Percentiles rank a stretch among this genome's conserved stretches.
phyloP scores from a whole-genome alignment of 2,113 vertebrate species.

The Datnioides undecimradiatus region DNA sequence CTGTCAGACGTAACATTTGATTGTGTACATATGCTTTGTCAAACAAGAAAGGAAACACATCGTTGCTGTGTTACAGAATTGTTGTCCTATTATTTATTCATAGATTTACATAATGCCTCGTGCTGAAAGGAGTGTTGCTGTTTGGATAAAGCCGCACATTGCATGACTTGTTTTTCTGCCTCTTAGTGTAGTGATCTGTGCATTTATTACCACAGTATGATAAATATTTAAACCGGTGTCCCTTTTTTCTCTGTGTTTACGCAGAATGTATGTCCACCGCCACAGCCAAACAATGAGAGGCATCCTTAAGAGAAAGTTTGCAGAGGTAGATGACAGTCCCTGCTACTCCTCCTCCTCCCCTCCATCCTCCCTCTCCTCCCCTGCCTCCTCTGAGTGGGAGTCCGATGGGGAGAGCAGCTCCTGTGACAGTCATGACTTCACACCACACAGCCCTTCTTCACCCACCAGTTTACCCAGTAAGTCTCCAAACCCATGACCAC shows the following conservation, averaged over 20 bases:
- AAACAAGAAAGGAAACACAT: neutral
- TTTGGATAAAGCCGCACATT: neutral
- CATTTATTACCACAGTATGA: neutral
- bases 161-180: neutral
- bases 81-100: conserved; percentile 8
- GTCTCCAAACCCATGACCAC: conserved; percentile 60
- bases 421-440: conserved; percentile 62
- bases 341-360: conserved; percentile 85
- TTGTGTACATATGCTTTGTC: conserved; percentile 25
- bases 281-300: conserved; percentile 86
- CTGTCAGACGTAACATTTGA: conserved; percentile 25
- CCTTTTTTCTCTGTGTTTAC: conserved; percentile 32
- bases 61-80: neutral
- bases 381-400: conserved; percentile 85
- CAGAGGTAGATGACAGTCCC: conserved; percentile 87
- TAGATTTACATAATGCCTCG: conserved; percentile 20
- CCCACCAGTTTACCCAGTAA: conserved; percentile 85
- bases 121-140: neutral
- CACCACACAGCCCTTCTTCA: conserved; percentile 65
- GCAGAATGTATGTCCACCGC: conserved; percentile 77
- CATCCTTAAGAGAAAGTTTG: conserved; percentile 91
- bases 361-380: conserved; percentile 84
- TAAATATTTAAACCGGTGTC: neutral
- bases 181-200: conserved; percentile 1
- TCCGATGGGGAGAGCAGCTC: conserved; percentile 83